These are phyloP conservation scores for Psilopsiagon aurifrons DNA, from an alignment of 2,113 vertebrate genomes.

Conservation along the genomic window DNA sequence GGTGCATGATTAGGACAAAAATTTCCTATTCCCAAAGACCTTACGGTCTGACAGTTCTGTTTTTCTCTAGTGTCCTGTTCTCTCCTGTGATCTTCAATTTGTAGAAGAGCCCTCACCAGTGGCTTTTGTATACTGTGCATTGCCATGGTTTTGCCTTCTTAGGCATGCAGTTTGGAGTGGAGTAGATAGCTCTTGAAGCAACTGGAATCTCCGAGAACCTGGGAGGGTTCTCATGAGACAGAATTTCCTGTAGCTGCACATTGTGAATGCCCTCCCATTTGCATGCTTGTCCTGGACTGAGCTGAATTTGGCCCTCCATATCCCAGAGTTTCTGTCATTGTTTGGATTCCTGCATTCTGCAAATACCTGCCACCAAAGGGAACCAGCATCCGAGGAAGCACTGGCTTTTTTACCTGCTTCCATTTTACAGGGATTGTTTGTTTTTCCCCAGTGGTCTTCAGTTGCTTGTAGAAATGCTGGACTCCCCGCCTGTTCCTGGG, in stretches of 20 bases:
- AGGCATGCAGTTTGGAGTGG: not conserved
- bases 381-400: not conserved
- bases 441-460: not conserved
- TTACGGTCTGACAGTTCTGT: not conserved
- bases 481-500: slow-evolving; percentile 68
- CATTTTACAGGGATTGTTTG: not conserved
- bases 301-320: not conserved
- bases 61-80: not conserved
- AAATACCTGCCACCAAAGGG: not conserved
- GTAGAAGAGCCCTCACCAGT: not conserved
- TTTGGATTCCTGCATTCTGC: not conserved
- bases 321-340: not conserved
- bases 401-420: not conserved
- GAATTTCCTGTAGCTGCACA: not conserved
- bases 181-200: not conserved
- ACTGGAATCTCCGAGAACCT: not conserved
- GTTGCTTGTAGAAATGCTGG: slow-evolving; percentile 51
- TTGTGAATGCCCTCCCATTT: not conserved
- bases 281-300: not conserved
- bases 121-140: not conserved
- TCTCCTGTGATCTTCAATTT: not conserved
- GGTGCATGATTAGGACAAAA: not conserved
- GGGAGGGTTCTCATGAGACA: not conserved
- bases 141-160: slow-evolving; percentile 1
- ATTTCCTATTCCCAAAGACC: not conserved